Percentiles rank a stretch among this genome's conserved stretches.
Conservation (phyloP, 1,140 invertebrate genomes). For the Drosophila ercepeae region DNA sequence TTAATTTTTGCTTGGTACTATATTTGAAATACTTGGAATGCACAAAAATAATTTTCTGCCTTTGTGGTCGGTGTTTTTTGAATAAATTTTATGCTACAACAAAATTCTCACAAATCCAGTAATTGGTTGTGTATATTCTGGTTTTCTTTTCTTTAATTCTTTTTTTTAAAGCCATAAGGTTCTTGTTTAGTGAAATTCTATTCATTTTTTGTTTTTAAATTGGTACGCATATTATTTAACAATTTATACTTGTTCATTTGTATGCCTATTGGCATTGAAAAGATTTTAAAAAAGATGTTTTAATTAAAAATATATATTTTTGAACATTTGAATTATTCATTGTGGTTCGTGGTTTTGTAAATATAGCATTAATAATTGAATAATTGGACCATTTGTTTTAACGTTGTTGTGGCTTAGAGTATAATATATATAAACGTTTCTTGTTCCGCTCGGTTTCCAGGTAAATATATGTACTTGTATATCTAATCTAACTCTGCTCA, state of each 20-base stretch:
- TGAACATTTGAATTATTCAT: slow-evolving; percentile 32
- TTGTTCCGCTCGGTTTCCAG: slow-evolving; percentile 75
- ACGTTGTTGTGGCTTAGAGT: slow-evolving; percentile 67
- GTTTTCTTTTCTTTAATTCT: background rate
- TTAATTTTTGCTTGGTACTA: slow-evolving; percentile 25
- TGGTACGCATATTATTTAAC: slow-evolving; percentile 51
- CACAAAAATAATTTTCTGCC: slow-evolving; percentile 69
- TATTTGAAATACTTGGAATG: slow-evolving; percentile 80
- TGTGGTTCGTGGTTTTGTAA: slow-evolving; percentile 30
- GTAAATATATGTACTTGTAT: slow-evolving; percentile 59
- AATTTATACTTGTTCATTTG: slow-evolving; percentile 19
- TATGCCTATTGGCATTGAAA: slow-evolving; percentile 51
- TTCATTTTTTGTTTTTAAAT: slow-evolving; percentile 72
- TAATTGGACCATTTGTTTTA: slow-evolving; percentile 83
- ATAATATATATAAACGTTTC: slow-evolving; percentile 50
- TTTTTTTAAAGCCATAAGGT: slow-evolving; percentile 70
- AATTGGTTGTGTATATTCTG: slow-evolving; percentile 7
- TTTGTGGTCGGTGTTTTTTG: slow-evolving; percentile 37
- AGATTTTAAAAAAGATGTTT: slow-evolving; percentile 56
- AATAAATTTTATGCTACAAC: slow-evolving; percentile 61
- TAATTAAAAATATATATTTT: slow-evolving; percentile 69
- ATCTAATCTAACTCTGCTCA: slow-evolving; percentile 53
- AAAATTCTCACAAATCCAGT: slow-evolving; percentile 38
- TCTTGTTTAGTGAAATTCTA: slow-evolving; percentile 54
- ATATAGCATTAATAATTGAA: slow-evolving; percentile 70